Conservation (phyloP, 2,888 invertebrate genomes). For the Callimorpha dominula region DNA sequence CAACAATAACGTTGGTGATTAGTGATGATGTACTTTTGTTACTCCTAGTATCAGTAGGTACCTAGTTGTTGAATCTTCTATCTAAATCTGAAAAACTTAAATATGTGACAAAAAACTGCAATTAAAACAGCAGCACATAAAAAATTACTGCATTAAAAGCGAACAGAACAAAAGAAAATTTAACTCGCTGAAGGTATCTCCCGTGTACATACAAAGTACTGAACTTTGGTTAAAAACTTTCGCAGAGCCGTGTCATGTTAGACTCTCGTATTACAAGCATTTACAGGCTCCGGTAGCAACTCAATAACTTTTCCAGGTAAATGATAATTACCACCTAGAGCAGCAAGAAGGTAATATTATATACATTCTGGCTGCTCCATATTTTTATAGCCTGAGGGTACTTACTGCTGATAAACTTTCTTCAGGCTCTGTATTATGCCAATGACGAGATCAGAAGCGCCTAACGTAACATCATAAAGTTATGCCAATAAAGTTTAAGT, state of each 20-base stretch:
- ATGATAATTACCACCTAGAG: no score
- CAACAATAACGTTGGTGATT: no score
- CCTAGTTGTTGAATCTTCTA: no score
- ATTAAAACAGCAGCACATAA: background rate
- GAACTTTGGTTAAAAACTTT: background rate
- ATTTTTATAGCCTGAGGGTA: no score
- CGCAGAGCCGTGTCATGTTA: background rate
- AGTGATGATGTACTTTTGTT: no score
- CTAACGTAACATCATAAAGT: background rate
- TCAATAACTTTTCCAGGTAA: background rate
- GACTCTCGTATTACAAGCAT: background rate
- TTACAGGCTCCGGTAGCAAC: background rate
- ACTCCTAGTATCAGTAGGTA: no score
- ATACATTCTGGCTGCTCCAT: no score
- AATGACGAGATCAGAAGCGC: background rate
- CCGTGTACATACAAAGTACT: background rate
- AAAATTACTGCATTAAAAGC: background rate
- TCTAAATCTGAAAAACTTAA: no score
- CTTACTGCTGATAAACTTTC: background rate
- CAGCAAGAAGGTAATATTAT: background rate
- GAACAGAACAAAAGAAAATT: background rate
- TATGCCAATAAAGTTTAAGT: no score
- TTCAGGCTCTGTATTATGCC: background rate
- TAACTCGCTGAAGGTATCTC: background rate
- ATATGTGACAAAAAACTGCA: no score